Evolutionary conservation across 2,888 invertebrate species (phyloP), one percentile per base, ranked within the genome.

Genomic region (Agrochola macilenta): DNA sequence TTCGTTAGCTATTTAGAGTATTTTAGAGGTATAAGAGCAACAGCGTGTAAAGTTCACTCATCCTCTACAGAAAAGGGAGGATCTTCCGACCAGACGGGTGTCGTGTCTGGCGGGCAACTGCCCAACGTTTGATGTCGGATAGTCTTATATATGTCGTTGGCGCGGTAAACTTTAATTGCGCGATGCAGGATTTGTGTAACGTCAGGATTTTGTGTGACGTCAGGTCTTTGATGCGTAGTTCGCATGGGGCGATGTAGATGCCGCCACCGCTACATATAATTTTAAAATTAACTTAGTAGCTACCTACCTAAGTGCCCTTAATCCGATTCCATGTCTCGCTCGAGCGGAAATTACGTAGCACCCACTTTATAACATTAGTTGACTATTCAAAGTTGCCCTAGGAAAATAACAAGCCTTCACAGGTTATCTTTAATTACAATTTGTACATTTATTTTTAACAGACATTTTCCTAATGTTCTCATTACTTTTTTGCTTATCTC

Each of bases 331-430:
- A 60, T 26, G 35, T 20, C 26, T 46, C 58, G 52, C 49, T 70
- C 60, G 71, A 26, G 71, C 68, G 64, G 64, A 82, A 70, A 82
- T 81, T 78, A 78, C 69, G 61, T 49, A 78, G 64, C 64, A 78
- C 20, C 63, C 83, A 71, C 58, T 82, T 71, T 69, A 64, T 69
- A 69, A 78, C 39, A 60, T 82, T 64, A 82, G 57, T 52, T 58
- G 49, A 70, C 49, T 65, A 60, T 69, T 54, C 35, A 57, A 72
- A 57, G 30, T 72, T 60, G 49, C 23, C 30, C 65, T 57, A 39
- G 46, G 58, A 43, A 76, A 69, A 49, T 65, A 63, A 60, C 39
- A 49, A 76, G 46, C 54, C 69, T 77, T 83, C 57, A 23, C 49
- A 52, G 23, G n/a, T 60, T 75, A 65, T 83, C 39, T 65, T 64